Conservation (phyloP, 2,113 vertebrate genomes). For the Tragelaphus strepsiceros region DNA sequence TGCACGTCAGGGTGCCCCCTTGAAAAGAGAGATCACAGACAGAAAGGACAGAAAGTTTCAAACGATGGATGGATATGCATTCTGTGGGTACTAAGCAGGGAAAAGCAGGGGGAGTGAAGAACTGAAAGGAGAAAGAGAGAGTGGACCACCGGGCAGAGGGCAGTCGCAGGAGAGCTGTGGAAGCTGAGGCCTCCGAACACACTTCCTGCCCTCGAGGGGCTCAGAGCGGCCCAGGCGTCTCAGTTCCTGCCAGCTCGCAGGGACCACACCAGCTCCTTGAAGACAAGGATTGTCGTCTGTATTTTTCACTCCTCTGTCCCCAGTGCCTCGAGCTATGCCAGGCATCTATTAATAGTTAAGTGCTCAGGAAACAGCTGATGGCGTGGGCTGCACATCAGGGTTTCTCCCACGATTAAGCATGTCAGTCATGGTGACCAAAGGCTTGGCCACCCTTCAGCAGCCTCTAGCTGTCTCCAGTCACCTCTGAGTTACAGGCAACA, state of each 20-base stretch:
- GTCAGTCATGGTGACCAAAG: not conserved
- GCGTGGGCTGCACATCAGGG: rapidly evolving
- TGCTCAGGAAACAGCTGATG: not conserved
- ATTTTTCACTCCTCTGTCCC: not conserved
- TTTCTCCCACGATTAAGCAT: not conserved
- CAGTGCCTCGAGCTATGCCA: not conserved
- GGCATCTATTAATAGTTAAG: not conserved
- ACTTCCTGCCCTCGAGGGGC: rapidly evolving
- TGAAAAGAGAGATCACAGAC: not conserved
- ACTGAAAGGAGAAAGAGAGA: not conserved
- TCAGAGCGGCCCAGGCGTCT: rapidly evolving
- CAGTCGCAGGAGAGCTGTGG: not conserved
- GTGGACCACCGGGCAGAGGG: not conserved
- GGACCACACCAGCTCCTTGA: not conserved
- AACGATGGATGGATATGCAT: not conserved
- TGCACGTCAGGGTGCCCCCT: not conserved
- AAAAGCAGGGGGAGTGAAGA: no score
- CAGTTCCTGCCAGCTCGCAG: rapidly evolving
- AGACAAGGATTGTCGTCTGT: not conserved
- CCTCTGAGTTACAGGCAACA: not conserved
- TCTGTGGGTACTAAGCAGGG: not conserved
- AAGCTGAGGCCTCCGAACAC: not conserved
- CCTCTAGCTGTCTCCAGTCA: not conserved
- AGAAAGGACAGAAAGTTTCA: not conserved
- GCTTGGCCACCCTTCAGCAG: not conserved